Evolutionary conservation across 2,113 vertebrate genomes (phyloP).

Genomic region (Sinocyclocheilus grahami): DNA sequence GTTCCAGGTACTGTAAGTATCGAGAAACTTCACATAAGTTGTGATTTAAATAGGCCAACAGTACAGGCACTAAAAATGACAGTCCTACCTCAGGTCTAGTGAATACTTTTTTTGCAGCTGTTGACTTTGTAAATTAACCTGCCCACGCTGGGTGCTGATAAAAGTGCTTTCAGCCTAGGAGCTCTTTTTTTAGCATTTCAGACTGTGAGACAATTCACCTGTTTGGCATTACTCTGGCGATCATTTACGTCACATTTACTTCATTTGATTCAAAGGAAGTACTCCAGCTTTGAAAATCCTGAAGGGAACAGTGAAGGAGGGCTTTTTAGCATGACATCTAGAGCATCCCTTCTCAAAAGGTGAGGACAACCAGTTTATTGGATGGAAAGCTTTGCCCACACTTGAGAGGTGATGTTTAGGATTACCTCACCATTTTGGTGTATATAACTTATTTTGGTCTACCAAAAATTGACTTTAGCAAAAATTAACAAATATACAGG

Average conservation of each 20-base stretch:
- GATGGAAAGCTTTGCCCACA: not conserved
- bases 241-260: constrained; percentile 10
- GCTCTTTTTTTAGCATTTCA: constrained; percentile 1
- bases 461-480: not conserved
- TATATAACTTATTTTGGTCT: not conserved
- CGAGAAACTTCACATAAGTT: not conserved
- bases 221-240: not conserved
- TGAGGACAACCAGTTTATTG: not conserved
- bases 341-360: not conserved
- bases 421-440: not conserved
- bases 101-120: not conserved
- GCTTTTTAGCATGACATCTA: not conserved
- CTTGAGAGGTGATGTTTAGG: not conserved
- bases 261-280: constrained; percentile 14
- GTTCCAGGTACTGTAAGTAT: not conserved
- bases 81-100: not conserved
- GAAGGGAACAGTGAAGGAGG: not conserved
- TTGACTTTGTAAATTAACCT: not conserved
- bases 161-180: not conserved
- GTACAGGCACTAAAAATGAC: not conserved
- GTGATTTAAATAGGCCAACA: not conserved
- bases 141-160: no score
- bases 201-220: not conserved
- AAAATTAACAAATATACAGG: no score
- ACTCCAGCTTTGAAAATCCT: constrained; percentile 25